Percentiles rank a stretch among this genome's conserved stretches.
Conservation (phyloP, 2,113 vertebrate genomes). For the Nothoprocta pentlandii region DNA sequence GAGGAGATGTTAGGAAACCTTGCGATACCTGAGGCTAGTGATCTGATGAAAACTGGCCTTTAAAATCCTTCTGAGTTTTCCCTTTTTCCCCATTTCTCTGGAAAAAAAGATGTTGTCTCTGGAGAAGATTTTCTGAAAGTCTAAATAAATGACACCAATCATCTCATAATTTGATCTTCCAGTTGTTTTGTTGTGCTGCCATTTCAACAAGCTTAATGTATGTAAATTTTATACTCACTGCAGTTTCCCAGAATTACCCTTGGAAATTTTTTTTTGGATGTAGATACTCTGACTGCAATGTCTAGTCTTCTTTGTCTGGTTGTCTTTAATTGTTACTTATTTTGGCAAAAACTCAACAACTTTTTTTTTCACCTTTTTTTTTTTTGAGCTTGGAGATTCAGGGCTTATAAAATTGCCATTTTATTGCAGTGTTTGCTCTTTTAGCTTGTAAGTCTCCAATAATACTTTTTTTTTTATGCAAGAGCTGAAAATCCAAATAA, state of each 20-base stretch:
- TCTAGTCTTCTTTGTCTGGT: neutral
- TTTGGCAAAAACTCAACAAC: neutral
- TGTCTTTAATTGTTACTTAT: neutral
- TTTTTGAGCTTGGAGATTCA: neutral
- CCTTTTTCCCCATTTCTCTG: neutral
- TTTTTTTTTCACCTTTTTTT: too few species aligned
- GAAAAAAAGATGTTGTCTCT: neutral
- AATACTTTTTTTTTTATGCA: neutral
- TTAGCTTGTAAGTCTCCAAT: neutral
- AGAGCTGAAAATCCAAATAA: neutral
- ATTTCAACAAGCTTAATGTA: neutral
- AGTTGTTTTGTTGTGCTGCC: neutral
- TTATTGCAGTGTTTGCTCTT: neutral
- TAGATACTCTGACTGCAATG: neutral
- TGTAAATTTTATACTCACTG: neutral
- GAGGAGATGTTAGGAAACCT: neutral
- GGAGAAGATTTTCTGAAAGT: conserved; percentile 21
- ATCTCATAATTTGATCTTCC: neutral
- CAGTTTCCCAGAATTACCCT: neutral
- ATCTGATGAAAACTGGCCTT: conserved; percentile 41
- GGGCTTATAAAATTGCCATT: neutral
- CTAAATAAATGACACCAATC: conserved; percentile 1
- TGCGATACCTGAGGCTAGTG: neutral
- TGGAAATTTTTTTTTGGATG: neutral
- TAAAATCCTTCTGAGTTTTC: neutral